Base-by-base conservation (phyloP, 2,113 vertebrate species). In the Ceyx margarethae region DNA sequence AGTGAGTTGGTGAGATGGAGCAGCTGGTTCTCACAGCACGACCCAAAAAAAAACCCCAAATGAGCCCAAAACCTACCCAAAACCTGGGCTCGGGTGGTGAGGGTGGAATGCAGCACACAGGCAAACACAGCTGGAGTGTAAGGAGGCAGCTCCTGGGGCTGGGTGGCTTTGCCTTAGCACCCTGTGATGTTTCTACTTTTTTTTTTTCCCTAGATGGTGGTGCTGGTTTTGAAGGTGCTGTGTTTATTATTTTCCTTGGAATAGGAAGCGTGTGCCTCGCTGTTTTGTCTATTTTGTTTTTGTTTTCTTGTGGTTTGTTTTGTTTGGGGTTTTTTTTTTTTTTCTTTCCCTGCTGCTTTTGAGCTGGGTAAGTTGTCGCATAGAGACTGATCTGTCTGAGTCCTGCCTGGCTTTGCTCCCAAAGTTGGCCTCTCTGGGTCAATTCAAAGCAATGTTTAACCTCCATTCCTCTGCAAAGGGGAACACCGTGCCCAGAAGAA, bases 81-180 rank as follows among this genome's bases (percentile, higher is more conserved):
- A 43, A 67, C 83, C 89, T 78, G 91, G 92, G 19, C 48, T 60
- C 1, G 60, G 88, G 61, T 56, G 80, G 94, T 0, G n/a, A 45
- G 93, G 83, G 69, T 90, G 69, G 93, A 95, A 95, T 92, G 90
- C 2, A 2, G 85, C 43, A 16, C 0, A 7, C 93, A 57, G 88
- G 80, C 68, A 83, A 95, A 93, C 81, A 40, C 93, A 95, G 92
- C 95, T 94, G 93, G 92, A 94, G 82, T 2, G 1, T 21, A 28
- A 74, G 25, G 33, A 83, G 50, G 65, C 65, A 80, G 91, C 42
- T 77, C 66, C 87, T 2, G 19, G 12, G 26, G 61, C 28, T 90
- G 53, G 16, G 31, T 1, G 10, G 67, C 81, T 67, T 6, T 31
- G 76, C 67, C 62, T 56, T 84, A 57, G 61, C 3, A 4, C 48